Percentiles rank a stretch among this genome's conserved stretches.
Conservation (phyloP, 1,140 invertebrate genomes). For the Leptoteleia sp. region DNA sequence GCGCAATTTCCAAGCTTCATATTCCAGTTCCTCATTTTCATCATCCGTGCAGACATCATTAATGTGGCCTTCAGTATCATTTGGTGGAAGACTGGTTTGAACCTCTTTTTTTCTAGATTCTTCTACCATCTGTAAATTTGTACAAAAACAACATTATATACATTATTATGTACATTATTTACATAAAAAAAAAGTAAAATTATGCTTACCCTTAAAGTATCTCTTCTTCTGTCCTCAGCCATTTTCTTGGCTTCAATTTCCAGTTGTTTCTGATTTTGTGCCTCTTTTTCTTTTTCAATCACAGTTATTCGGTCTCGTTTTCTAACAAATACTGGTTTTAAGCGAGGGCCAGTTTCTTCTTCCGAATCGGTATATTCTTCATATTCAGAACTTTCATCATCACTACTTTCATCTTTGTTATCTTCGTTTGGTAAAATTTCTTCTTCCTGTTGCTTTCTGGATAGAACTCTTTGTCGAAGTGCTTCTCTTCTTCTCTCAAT, state of each 20-base stretch:
- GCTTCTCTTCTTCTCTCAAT: slow-evolving; percentile 89
- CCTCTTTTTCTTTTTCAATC: slow-evolving; percentile 95
- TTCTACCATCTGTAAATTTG: slow-evolving; percentile 90
- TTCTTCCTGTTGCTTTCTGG: slow-evolving; percentile 85
- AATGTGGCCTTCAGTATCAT: slow-evolving; percentile 85
- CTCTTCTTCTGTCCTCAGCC: slow-evolving; percentile 85
- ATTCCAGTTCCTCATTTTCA: slow-evolving; percentile 98
- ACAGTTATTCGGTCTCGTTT: slow-evolving; percentile 97
- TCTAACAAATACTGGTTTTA: slow-evolving; percentile 98
- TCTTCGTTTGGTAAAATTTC: slow-evolving; percentile 84
- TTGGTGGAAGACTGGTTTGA: slow-evolving; percentile 76
- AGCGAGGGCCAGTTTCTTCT: slow-evolving; percentile 91
- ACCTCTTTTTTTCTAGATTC: slow-evolving; percentile 91
- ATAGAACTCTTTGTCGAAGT: slow-evolving; percentile 86
- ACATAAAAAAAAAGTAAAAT: too few relatives aligned
- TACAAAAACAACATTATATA: too few relatives aligned
- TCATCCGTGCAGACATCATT: slow-evolving; percentile 97
- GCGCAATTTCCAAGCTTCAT: slow-evolving; percentile 98
- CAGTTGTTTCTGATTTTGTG: slow-evolving; percentile 89
- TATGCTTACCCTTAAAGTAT: slow-evolving; percentile 88
- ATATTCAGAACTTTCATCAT: slow-evolving; percentile 89
- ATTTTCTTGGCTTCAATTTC: slow-evolving; percentile 84
- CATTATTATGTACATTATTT: too few relatives aligned
- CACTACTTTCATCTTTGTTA: slow-evolving; percentile 89
- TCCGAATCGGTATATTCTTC: slow-evolving; percentile 95